phyloP scores from a whole-genome alignment of 2,113 vertebrate genomes.

The Tautogolabrus adspersus region DNA sequence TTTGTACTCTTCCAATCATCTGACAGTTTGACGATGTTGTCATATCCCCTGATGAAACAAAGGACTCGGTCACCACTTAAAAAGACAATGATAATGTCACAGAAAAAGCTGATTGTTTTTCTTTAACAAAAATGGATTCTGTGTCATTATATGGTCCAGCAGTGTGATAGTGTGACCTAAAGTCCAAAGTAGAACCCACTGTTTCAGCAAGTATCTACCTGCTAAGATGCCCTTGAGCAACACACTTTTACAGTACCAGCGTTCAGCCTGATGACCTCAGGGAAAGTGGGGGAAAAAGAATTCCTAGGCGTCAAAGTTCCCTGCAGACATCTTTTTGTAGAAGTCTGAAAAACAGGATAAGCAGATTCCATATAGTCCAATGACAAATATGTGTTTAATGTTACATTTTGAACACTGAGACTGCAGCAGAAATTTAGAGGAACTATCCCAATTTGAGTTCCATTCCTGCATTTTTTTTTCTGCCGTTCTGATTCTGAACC shows the following conservation, averaged over 20 bases:
- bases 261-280: conserved; percentile 20
- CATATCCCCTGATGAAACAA: neutral
- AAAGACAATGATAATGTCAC: neutral
- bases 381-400: conserved; percentile 52
- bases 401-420: conserved; percentile 32
- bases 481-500: conserved; percentile 2
- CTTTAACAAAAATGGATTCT: neutral
- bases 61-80: neutral
- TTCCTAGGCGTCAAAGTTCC: neutral
- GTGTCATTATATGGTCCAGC: neutral
- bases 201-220: conserved; percentile 4
- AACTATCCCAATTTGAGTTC: conserved; percentile 25
- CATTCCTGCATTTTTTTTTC: neutral
- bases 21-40: neutral
- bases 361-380: neutral
- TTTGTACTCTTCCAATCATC: neutral
- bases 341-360: neutral
- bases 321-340: conserved; percentile 1
- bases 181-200: neutral
- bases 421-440: conserved; percentile 42
- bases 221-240: conserved; percentile 29
- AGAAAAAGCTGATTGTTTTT: neutral
- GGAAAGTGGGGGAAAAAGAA: neutral
- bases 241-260: neutral
- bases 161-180: neutral